Base-by-base conservation (phyloP, 2,797 vertebrate genomes). In the Ibycter americanus region DNA sequence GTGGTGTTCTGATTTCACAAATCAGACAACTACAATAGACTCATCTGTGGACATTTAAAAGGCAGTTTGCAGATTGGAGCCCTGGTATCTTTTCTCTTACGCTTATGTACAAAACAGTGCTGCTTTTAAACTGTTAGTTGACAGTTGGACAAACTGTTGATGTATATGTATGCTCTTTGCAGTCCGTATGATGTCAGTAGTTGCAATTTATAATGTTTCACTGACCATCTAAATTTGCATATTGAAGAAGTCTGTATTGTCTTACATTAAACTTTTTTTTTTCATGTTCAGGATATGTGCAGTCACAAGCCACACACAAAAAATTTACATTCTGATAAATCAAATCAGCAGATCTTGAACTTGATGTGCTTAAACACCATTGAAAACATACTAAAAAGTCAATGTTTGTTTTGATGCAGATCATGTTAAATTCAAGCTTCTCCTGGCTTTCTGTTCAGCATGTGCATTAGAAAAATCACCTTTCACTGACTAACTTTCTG, bases 401-500 rank as follows among this genome's bases (percentile, higher is more conserved):
- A 2, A 27, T 72, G 36, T 66, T 93, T 89, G 55, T 93, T 95
- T 95, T 83, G 77, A 73, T 71, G 80, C 59, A 90, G 51, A 79
- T 70, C 5, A 9, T 80, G 31, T 65, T 87, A 67, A 94, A 87
- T n/a, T 68, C 36, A 66, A 42, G 32, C 63, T 93, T 55, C 55
- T 90, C 5, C 40, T 83, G 38, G 22, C 34, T 85, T 27, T 89
- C 90, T 71, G 31, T 74, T 95, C 63, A 74, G 63, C 49, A 49
- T 92, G 42, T 85, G 65, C n/a, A 49, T 89, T 91, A 93, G 67
- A 93, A 96, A 91, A 96, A 96, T 78, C 87, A 87, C 83, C 71
- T 92, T 94, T 87, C 63, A 27, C 36, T 87, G 83, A 40, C 94
- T 87, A 87, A 94, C 94, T 96, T 96, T 96, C 63, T 94, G 94